phyloP scores from a whole-genome alignment of 2,888 invertebrate species.

The Smittia sp. region DNA sequence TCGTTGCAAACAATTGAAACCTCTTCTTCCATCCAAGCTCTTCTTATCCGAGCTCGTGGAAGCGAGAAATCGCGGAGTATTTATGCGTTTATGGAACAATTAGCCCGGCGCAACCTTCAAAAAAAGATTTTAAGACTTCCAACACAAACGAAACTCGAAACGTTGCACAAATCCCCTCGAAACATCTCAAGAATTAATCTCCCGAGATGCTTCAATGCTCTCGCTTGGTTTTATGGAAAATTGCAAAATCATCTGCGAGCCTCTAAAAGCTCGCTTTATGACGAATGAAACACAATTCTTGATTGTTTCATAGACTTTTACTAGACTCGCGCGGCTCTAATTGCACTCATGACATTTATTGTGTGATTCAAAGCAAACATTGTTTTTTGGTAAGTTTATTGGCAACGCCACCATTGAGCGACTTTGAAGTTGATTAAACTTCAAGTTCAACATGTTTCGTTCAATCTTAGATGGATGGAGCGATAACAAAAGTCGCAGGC shows the following conservation, averaged over 20 bases:
- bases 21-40: neutral
- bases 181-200: slow-evolving; percentile 27
- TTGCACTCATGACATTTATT: neutral
- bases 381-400: neutral
- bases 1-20: neutral
- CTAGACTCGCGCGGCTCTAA: slow-evolving; percentile 2
- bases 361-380: slow-evolving; percentile 7
- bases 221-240: neutral
- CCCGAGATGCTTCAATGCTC: slow-evolving; percentile 16
- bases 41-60: slow-evolving; percentile 6
- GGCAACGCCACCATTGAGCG: neutral
- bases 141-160: neutral
- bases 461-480: neutral
- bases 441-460: neutral
- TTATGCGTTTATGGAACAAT: slow-evolving; percentile 24
- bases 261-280: slow-evolving; percentile 16
- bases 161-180: neutral
- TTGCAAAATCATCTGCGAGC: neutral
- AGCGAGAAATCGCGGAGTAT: slow-evolving; percentile 7
- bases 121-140: neutral
- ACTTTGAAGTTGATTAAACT: neutral
- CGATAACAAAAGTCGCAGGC: too few relatives aligned
- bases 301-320: neutral
- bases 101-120: slow-evolving; percentile 8
- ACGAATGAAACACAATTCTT: slow-evolving; percentile 6